Percentiles rank a stretch among this genome's conserved stretches.
Evolutionary conservation across 1,140 invertebrate genomes (phyloP).

Genomic region (Hylaeus volcanicus): DNA sequence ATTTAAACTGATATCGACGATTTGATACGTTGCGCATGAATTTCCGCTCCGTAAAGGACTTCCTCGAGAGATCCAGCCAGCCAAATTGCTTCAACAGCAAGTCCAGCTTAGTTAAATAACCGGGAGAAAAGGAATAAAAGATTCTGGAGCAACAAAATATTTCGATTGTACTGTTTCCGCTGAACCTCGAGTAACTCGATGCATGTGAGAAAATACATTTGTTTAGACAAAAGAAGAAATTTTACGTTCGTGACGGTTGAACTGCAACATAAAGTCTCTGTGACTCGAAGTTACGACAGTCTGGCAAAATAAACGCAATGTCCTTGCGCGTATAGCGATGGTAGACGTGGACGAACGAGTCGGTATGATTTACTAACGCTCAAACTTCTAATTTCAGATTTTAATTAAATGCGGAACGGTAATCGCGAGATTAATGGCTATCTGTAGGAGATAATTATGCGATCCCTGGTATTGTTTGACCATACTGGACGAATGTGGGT

Average conservation of each 20-base stretch:
- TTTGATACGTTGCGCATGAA: background rate
- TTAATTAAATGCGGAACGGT: slow-evolving; percentile 1
- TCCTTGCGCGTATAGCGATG: background rate
- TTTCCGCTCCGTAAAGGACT: background rate
- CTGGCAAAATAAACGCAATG: background rate
- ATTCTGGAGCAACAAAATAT: too few species aligned
- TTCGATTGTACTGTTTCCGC: too few species aligned
- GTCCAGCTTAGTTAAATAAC: too few species aligned
- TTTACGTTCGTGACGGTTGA: too few species aligned
- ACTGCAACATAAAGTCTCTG: too few species aligned
- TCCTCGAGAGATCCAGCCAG: too few species aligned
- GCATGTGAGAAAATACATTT: too few species aligned
- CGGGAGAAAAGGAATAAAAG: too few species aligned
- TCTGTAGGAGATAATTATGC: background rate
- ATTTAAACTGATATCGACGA: slow-evolving; percentile 26
- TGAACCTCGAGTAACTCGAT: too few species aligned
- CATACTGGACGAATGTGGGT: background rate
- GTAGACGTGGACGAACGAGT: background rate
- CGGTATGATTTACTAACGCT: too few species aligned
- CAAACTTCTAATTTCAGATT: background rate
- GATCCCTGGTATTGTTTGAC: background rate
- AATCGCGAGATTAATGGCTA: slow-evolving; percentile 4
- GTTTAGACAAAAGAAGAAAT: too few species aligned
- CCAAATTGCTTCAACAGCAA: too few species aligned
- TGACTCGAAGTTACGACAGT: background rate